Evolutionary conservation across 2,113 vertebrate genomes (phyloP).

Genomic region (Trichechus manatus): DNA sequence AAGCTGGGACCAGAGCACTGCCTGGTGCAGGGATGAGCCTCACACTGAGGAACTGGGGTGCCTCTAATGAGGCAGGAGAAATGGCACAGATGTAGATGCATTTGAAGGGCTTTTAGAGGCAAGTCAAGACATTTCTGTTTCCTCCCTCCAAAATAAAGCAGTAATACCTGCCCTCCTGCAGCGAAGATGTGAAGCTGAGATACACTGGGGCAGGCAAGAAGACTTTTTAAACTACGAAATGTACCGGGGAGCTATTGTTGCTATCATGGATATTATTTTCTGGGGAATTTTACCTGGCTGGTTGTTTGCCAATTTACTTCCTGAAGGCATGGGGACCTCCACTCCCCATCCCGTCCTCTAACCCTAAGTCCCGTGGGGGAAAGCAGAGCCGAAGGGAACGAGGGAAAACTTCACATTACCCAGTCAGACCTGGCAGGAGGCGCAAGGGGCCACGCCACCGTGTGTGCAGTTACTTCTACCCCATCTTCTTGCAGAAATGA

Average conservation of each 20-base stretch:
- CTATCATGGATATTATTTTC: not conserved
- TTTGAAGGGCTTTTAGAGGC: no score
- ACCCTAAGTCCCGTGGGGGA: not conserved
- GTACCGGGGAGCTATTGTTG: not conserved
- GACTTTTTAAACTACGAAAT: not conserved
- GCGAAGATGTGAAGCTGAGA: not conserved
- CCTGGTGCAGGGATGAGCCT: not conserved
- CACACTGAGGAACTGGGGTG: no score
- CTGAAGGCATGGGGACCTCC: not conserved
- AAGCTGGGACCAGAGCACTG: not conserved
- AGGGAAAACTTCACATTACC: not conserved
- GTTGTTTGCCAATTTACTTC: not conserved
- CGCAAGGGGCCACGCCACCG: not conserved
- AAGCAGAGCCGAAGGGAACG: not conserved
- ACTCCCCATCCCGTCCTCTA: not conserved
- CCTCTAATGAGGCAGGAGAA: not conserved
- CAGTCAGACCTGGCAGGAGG: not conserved
- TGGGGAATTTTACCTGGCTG: not conserved
- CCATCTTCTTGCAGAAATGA: not conserved
- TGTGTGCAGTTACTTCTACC: not conserved
- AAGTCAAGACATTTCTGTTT: not conserved
- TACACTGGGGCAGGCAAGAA: not conserved
- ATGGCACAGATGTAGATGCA: rapidly evolving
- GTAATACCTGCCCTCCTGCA: not conserved
- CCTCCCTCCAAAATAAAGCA: not conserved